These are phyloP conservation scores for Burhinus oedicnemus DNA, from an alignment of 2,113 vertebrate species.

Conservation along the genomic window DNA sequence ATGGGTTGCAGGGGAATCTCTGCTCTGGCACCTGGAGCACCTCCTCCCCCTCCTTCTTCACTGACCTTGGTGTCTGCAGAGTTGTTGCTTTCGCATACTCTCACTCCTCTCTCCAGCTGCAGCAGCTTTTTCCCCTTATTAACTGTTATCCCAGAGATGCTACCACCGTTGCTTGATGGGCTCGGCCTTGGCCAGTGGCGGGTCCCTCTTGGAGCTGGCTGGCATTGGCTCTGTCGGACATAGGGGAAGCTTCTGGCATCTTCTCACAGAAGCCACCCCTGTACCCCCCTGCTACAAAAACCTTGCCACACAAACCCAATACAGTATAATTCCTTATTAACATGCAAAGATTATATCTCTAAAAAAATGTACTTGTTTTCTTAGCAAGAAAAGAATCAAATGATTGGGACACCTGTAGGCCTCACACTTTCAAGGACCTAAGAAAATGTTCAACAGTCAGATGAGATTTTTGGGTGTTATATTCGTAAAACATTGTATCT, in stretches of 20 bases:
- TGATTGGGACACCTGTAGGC: not conserved
- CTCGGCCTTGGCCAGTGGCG: no score
- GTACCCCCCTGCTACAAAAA: not conserved
- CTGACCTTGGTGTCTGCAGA: no score
- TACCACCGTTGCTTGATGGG: no score
- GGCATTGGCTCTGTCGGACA: not conserved
- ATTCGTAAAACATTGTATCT: not conserved
- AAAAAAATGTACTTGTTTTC: not conserved
- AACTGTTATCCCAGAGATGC: no score
- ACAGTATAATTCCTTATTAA: not conserved
- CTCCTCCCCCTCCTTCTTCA: no score
- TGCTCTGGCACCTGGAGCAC: no score
- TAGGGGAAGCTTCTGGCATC: not conserved
- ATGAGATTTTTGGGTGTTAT: not conserved
- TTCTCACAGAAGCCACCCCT: not conserved
- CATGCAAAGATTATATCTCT: not conserved
- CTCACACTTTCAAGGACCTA: not conserved
- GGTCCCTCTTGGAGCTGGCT: not conserved
- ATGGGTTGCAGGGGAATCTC: no score
- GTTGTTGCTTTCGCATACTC: no score
- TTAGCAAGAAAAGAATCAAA: not conserved
- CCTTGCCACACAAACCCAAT: not conserved
- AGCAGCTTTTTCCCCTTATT: no score
- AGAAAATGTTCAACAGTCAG: not conserved
- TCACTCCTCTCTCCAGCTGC: no score